Conservation (phyloP, 2,797 vertebrate species). For the Danio jaintianensis region DNA sequence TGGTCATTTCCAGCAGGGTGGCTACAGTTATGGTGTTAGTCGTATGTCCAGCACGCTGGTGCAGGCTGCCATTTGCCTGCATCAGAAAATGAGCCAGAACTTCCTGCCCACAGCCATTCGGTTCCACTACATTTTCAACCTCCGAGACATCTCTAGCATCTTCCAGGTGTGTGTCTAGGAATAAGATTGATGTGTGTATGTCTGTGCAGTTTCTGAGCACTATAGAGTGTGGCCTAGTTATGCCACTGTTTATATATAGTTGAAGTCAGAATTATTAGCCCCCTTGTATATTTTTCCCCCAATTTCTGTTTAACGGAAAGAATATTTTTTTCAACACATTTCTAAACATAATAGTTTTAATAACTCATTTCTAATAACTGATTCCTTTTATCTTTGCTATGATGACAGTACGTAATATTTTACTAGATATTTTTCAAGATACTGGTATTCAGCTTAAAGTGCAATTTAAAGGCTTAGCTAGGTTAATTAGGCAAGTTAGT, state of each 20-base stretch:
- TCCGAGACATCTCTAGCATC: constrained; percentile 79
- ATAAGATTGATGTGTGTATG: background rate
- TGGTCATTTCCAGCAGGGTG: constrained; percentile 80
- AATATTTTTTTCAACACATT: too few relatives aligned
- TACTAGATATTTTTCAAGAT: too few relatives aligned
- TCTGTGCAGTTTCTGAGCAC: background rate
- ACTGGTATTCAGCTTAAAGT: too few relatives aligned
- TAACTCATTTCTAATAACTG: too few relatives aligned
- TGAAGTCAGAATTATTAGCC: too few relatives aligned
- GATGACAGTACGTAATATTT: too few relatives aligned
- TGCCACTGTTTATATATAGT: background rate
- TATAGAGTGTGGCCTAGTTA: background rate
- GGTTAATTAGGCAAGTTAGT: too few relatives aligned
- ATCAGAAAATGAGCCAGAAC: constrained; percentile 87
- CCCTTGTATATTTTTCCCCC: too few relatives aligned
- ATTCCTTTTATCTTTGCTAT: too few relatives aligned
- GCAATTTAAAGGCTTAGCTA: too few relatives aligned
- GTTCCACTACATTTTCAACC: constrained; percentile 86
- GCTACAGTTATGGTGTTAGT: constrained; percentile 81
- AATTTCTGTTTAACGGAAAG: too few relatives aligned
- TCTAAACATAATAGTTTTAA: too few relatives aligned
- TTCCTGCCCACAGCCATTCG: constrained; percentile 83
- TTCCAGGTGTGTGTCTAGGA: constrained; percentile 73
- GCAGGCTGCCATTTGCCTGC: constrained; percentile 81
- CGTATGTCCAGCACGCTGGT: constrained; percentile 76